Percentiles rank a stretch among this genome's conserved stretches.
Evolutionary conservation across 2,113 vertebrate species (phyloP).

Genomic region (Aphyosemion australe): DNA sequence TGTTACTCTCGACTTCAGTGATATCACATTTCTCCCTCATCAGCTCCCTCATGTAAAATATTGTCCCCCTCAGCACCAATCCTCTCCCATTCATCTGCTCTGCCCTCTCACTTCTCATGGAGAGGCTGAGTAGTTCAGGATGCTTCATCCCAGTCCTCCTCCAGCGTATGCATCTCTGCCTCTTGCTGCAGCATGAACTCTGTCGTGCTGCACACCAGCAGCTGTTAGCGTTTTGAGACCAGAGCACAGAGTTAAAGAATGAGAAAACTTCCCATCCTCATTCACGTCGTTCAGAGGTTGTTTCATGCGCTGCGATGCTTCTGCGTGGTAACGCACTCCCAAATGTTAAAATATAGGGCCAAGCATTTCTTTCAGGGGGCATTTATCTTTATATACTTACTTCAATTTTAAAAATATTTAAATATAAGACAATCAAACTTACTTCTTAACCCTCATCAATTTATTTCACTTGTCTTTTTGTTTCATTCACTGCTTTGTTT

Average conservation of each 20-base stretch:
- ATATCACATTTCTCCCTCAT: conserved; percentile 41
- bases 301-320: conserved; percentile 45
- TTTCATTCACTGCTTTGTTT: too few relatives aligned
- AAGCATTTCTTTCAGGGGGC: too few relatives aligned
- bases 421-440: too few relatives aligned
- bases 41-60: conserved; percentile 22
- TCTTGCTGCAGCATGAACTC: conserved; percentile 42
- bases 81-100: conserved; percentile 26
- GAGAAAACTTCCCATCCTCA: conserved; percentile 50
- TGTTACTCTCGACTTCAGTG: conserved; percentile 13
- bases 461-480: too few relatives aligned
- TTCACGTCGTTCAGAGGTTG: conserved; percentile 49
- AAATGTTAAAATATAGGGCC: too few relatives aligned
- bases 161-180: conserved; percentile 29
- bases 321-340: conserved; percentile 45
- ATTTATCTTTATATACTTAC: too few relatives aligned
- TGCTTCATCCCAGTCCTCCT: conserved; percentile 38
- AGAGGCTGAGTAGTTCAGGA: conserved; percentile 21
- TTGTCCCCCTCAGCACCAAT: conserved; percentile 43
- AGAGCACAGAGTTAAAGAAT: conserved; percentile 19
- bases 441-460: too few relatives aligned
- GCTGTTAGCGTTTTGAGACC: conserved; percentile 32
- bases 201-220: conserved; percentile 65
- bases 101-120: conserved; percentile 20
- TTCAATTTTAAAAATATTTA: too few relatives aligned